Conservation (phyloP, 2,888 invertebrate species). For the Drosophila diplacantha region DNA sequence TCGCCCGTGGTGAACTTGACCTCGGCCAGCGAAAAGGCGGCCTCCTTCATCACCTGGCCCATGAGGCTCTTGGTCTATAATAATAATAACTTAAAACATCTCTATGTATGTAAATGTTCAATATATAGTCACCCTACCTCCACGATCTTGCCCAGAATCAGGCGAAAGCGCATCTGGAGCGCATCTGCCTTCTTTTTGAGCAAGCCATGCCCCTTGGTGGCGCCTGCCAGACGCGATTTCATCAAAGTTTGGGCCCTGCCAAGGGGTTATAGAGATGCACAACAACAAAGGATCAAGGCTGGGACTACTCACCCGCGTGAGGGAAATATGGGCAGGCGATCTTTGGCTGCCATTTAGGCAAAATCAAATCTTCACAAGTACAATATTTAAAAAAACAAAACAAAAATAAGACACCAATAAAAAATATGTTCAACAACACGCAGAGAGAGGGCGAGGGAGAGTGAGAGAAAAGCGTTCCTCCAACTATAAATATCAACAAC, state of each 20-base stretch:
- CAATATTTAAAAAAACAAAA: constrained; percentile 8
- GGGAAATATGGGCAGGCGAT: constrained; percentile 93
- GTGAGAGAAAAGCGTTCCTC: constrained; percentile 2
- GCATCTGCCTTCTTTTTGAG: constrained; percentile 99
- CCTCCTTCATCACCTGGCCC: constrained; percentile 98
- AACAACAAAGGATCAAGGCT: background rate
- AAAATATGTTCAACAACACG: constrained; percentile 28
- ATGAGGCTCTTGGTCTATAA: constrained; percentile 73
- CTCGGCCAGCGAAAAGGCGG: constrained; percentile 98
- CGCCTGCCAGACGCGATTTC: constrained; percentile 97
- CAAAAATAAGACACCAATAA: constrained; percentile 13
- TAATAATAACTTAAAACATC: background rate
- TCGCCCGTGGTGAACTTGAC: constrained; percentile 99
- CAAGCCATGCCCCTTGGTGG: constrained; percentile 98
- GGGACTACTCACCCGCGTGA: constrained; percentile 90
- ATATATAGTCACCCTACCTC: constrained; percentile 82
- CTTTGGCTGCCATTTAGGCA: constrained; percentile 87
- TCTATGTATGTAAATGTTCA: background rate
- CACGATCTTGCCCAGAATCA: constrained; percentile 98
- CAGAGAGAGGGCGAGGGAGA: constrained; percentile 23
- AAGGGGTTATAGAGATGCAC: too few relatives aligned
- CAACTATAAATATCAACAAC: constrained; percentile 66
- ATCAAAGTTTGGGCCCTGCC: constrained; percentile 97
- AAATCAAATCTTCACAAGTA: constrained; percentile 31
- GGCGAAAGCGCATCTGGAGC: constrained; percentile 96